A percentile compares a stretch with the other conserved stretches of the same genome.
Evolutionary conservation across 2,113 vertebrate species (phyloP).

Genomic region (Triplophysa rosa): DNA sequence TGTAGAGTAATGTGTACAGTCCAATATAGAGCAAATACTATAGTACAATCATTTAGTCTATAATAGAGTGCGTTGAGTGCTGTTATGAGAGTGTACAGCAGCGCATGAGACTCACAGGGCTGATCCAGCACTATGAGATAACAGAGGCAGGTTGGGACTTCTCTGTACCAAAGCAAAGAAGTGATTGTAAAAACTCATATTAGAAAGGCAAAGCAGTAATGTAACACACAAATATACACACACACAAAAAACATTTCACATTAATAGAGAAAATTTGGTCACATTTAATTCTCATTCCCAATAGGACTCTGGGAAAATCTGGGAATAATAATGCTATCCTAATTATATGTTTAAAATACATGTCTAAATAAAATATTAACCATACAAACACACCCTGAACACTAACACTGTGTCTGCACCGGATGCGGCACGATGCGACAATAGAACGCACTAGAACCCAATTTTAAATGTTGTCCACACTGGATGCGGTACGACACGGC

Average conservation of each 20-base stretch:
- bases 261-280: too few species aligned
- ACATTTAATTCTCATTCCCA: too few species aligned
- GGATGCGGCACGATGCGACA: too few species aligned
- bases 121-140: slow-evolving; percentile 85
- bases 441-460: too few species aligned
- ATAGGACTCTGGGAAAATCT: too few species aligned
- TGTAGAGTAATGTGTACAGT: not conserved
- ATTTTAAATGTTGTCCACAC: too few species aligned
- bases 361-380: not conserved
- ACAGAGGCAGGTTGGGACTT: slow-evolving; percentile 85
- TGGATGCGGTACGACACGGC: too few species aligned
- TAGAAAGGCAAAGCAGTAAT: not conserved
- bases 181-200: not conserved
- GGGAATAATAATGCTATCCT: too few species aligned
- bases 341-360: too few species aligned
- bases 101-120: slow-evolving; percentile 84
- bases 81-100: not conserved
- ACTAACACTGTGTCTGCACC: not conserved
- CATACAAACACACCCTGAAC: not conserved
- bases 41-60: too few species aligned
- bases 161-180: slow-evolving; percentile 72
- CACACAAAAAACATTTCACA: not conserved
- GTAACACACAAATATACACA: not conserved
- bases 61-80: not conserved
- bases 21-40: too few species aligned